Conservation (phyloP, 2,113 vertebrate species). For the Rhinopomastus cyanomelas region DNA sequence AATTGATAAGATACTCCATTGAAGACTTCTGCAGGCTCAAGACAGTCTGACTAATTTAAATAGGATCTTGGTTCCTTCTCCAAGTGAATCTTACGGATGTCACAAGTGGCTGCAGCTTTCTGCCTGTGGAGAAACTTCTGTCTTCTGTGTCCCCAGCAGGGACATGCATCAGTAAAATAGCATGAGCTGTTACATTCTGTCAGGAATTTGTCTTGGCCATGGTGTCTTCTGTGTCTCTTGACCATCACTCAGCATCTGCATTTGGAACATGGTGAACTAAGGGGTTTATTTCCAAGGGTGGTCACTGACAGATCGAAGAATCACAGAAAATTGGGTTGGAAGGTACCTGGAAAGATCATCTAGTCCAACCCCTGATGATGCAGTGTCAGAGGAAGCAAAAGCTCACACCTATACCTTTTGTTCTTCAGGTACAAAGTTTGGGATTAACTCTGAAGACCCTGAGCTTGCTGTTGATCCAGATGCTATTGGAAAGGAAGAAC, state of each 20-base stretch:
- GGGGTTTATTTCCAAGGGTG: not conserved
- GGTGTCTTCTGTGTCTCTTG: not conserved
- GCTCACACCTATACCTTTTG: not conserved
- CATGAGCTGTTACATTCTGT: not conserved
- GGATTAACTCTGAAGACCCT: not conserved
- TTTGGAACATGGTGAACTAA: not conserved
- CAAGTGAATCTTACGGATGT: not conserved
- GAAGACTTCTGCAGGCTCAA: not conserved
- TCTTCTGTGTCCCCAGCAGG: not conserved
- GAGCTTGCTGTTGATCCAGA: conserved; percentile 14
- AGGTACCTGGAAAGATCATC: too few relatives aligned
- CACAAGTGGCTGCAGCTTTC: not conserved
- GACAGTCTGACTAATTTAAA: not conserved
- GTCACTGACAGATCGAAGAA: not conserved
- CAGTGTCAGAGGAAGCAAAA: not conserved
- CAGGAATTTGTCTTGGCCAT: not conserved
- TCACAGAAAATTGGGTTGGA: too few relatives aligned
- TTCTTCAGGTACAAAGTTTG: conserved; percentile 40
- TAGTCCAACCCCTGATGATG: not conserved
- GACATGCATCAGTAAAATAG: not conserved
- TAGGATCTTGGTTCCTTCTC: not conserved
- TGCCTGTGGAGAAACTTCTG: not conserved
- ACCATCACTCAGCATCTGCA: not conserved
- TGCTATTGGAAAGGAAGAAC: conserved; percentile 10
- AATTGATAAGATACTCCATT: not conserved